Percentiles rank a stretch among this genome's conserved stretches.
Evolutionary conservation across 1,140 invertebrate species (phyloP).

Genomic region (Penaeus chinensis): DNA sequence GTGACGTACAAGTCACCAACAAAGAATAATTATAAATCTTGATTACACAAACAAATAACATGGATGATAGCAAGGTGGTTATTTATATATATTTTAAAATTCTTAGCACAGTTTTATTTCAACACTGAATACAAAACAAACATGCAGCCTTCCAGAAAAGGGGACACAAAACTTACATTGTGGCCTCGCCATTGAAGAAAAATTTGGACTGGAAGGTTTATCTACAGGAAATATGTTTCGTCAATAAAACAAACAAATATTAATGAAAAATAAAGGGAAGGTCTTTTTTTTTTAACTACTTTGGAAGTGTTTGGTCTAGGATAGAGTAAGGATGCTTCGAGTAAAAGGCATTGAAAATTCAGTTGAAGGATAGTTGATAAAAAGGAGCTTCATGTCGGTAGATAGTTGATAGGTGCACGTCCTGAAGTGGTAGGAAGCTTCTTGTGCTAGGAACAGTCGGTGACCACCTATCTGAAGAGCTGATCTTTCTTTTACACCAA

Average conservation of each 20-base stretch:
- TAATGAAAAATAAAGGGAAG: too few relatives aligned
- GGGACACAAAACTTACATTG: slow-evolving; percentile 36
- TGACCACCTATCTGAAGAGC: slow-evolving; percentile 21
- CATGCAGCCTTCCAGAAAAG: slow-evolving; percentile 45
- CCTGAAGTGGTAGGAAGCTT: slow-evolving; percentile 39
- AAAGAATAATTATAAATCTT: too few relatives aligned
- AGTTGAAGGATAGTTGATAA: too few relatives aligned
- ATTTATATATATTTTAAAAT: slow-evolving; percentile 18
- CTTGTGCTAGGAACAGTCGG: slow-evolving; percentile 45
- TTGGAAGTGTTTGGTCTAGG: too few relatives aligned
- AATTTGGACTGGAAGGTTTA: slow-evolving; percentile 24
- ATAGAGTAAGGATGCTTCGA: too few relatives aligned
- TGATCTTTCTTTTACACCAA: slow-evolving; percentile 2
- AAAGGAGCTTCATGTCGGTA: not conserved
- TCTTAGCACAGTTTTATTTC: slow-evolving; percentile 35
- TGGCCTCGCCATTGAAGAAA: slow-evolving; percentile 6
- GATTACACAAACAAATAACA: too few relatives aligned
- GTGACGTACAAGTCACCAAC: too few relatives aligned
- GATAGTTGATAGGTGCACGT: slow-evolving; percentile 40
- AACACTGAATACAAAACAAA: slow-evolving; percentile 53
- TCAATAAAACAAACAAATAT: too few relatives aligned
- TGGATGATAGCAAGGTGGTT: not conserved
- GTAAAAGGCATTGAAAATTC: too few relatives aligned
- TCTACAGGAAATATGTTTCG: too few relatives aligned
- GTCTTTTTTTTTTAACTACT: too few relatives aligned